These are phyloP conservation scores for Lasioglossum lativentre DNA, from an alignment of 2,888 invertebrate genomes.

Conservation along the genomic window DNA sequence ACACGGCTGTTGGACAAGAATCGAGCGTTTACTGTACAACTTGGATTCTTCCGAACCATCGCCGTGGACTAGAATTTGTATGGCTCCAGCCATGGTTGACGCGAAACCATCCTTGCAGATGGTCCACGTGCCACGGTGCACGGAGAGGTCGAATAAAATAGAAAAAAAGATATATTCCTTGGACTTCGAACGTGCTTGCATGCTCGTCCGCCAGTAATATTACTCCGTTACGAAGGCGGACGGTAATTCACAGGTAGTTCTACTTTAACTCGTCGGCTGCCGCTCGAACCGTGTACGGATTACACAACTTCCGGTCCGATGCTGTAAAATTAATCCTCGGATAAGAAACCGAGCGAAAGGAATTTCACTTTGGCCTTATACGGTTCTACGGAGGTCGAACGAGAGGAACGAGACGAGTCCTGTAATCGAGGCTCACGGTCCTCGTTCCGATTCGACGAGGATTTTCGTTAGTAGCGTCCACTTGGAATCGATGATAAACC, in stretches of 20 bases:
- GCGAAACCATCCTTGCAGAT: too few species aligned
- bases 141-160: too few species aligned
- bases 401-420: neutral
- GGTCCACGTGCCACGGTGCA: too few species aligned
- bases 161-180: neutral
- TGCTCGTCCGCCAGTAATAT: neutral
- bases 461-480: too few species aligned
- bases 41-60: too few species aligned
- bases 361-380: neutral
- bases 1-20: too few species aligned
- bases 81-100: too few species aligned
- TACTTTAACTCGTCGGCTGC: neutral
- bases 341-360: neutral
- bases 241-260: conserved; percentile 1
- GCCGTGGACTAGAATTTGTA: too few species aligned
- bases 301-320: neutral
- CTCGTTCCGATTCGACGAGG: too few species aligned
- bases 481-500: neutral
- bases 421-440: too few species aligned
- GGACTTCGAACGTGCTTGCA: neutral
- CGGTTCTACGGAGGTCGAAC: neutral
- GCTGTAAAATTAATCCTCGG: neutral
- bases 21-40: too few species aligned
- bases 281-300: neutral
- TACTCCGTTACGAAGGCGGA: neutral